These are phyloP conservation scores for Phyllotreta striolata DNA, from an alignment of 2,888 invertebrate genomes.

Conservation along the genomic window DNA sequence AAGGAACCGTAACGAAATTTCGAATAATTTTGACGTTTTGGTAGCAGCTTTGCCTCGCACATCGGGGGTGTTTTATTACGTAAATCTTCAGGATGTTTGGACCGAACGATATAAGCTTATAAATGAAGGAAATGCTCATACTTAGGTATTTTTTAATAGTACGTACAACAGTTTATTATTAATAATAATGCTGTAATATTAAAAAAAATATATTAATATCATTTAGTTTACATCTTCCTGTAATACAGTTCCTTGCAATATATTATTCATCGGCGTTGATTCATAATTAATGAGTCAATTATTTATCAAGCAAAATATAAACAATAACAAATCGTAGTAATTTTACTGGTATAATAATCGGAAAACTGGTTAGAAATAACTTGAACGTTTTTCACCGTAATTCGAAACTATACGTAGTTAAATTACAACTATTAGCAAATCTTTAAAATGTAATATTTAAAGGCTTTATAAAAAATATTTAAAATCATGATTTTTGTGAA, in stretches of 20 bases:
- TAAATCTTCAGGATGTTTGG: conserved; percentile 29
- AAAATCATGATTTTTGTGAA: too few species aligned
- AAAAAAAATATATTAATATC: conserved; percentile 1
- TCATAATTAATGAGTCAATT: conserved; percentile 14
- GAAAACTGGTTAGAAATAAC: neutral
- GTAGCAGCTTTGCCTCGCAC: conserved; percentile 62
- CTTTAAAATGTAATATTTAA: too few species aligned
- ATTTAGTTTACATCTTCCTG: neutral
- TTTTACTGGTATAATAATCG: neutral
- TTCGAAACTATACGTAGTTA: too few species aligned
- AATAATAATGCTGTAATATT: neutral
- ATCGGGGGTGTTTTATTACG: conserved; percentile 57
- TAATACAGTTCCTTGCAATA: conserved; percentile 6
- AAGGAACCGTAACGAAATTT: conserved; percentile 43
- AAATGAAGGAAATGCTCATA: neutral
- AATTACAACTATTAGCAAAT: too few species aligned
- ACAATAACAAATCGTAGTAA: conserved; percentile 8
- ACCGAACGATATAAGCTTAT: conserved; percentile 43
- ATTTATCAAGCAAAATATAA: conserved; percentile 17
- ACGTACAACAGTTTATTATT: too few species aligned
- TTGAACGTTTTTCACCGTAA: too few species aligned
- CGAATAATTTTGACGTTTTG: conserved; percentile 36
- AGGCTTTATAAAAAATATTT: too few species aligned
- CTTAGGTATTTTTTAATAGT: conserved; percentile 2
- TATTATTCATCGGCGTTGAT: conserved; percentile 9